Base-by-base conservation (phyloP, 2,113 vertebrate species). In the Dipodomys ordii region DNA sequence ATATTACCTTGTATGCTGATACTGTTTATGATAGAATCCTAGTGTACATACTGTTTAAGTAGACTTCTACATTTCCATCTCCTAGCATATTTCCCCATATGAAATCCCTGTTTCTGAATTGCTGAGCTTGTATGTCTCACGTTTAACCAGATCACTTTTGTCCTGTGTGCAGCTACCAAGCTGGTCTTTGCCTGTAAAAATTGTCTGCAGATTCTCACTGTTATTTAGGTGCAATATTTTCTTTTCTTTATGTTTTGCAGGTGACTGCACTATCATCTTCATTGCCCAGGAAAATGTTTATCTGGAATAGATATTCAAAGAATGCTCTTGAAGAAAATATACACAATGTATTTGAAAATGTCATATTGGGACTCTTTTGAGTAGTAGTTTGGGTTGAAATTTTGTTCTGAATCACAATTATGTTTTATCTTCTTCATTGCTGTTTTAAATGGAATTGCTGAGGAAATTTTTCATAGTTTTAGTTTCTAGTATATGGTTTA, bases 401-500 rank as follows among this genome's bases (percentile, higher is more conserved):
- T 44, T 20, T 53, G 8, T 72, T 88, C 22, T 81, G 72, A 92
- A 81, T 78, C 15, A 91, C 77, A 67, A 32, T 18, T 32, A 12
- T 25, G 64, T 80, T 49, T 7, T 10, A 57, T 57, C 15, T 57
- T 57, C 25, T 79, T 30, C 2, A 74, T 13, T 73, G 2, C 4
- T 92, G 71, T 44, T 44, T 20, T 62, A 12, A 62, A 68, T 72
- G 49, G 8, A 49, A 7, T 8, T 80, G 13, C 64, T 3, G 53
- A 57, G 16, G 83, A 76, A 87, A 39, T 39, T 39, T 87, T 4
- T 44, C 57, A 69, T 71, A 85, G 32, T 91, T 64, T 68, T 35
- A 3, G 67, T 60, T 78, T 68, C 73, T 74, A 76, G 74, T 57
- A 57, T 87, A 16, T 65, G 20, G 19, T 87, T 87, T 77, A 23